Percentiles rank a stretch among this genome's conserved stretches.
Conservation (phyloP, 1,140 invertebrate species). For the Kradibia gibbosae region DNA sequence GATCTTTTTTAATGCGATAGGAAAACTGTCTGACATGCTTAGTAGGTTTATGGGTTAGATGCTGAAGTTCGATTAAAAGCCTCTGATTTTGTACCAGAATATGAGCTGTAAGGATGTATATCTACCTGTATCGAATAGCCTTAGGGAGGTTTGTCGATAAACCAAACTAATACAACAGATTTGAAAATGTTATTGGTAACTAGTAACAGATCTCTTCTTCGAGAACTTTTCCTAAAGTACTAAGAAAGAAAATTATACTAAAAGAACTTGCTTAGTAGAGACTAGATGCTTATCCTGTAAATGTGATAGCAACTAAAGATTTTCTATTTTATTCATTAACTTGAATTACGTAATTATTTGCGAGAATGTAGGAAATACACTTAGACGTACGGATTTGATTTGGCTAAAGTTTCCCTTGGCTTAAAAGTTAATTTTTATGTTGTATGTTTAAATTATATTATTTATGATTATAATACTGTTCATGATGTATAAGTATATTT, state of each 20-base stretch:
- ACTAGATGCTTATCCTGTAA: neutral
- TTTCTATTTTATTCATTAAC: too few species aligned
- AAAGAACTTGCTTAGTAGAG: too few species aligned
- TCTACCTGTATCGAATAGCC: neutral
- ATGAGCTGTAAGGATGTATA: neutral
- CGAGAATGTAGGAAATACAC: too few species aligned
- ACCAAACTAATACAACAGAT: neutral
- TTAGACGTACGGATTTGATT: too few species aligned
- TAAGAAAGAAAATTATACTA: constrained; percentile 41
- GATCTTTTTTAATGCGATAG: neutral
- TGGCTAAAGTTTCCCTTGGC: too few species aligned
- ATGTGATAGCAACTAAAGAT: neutral
- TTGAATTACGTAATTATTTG: too few species aligned
- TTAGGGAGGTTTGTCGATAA: neutral
- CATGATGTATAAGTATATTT: too few species aligned
- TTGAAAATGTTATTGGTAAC: too few species aligned
- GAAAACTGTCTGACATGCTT: neutral
- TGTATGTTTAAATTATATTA: too few species aligned
- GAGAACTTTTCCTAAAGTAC: constrained; percentile 21
- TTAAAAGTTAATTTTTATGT: too few species aligned
- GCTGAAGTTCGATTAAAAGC: constrained; percentile 39
- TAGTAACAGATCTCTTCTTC: neutral
- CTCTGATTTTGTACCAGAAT: neutral
- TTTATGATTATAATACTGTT: too few species aligned
- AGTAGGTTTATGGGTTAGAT: neutral